Conservation (phyloP, 2,113 vertebrate genomes). For the Aleadryas rufinucha region DNA sequence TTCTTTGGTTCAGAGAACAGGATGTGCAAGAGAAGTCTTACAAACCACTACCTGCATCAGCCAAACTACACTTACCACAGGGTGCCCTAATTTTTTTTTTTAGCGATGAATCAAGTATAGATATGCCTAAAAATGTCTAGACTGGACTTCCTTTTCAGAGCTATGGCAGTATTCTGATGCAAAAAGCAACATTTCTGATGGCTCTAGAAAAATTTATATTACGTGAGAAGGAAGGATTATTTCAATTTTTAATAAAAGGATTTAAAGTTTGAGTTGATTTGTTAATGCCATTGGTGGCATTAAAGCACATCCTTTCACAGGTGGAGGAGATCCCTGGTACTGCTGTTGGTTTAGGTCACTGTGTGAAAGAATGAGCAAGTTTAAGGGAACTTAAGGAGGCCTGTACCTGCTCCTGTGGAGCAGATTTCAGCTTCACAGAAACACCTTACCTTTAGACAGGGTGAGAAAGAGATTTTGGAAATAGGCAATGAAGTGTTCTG, state of each 20-base stretch:
- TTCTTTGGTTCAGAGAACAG: background rate
- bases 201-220: background rate
- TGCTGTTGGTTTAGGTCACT: background rate
- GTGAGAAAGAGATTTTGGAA: background rate
- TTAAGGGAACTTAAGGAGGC: background rate
- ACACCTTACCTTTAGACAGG: background rate
- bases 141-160: conserved; percentile 12
- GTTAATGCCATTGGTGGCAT: background rate
- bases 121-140: background rate
- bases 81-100: background rate
- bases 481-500: background rate
- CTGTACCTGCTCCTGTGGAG: background rate
- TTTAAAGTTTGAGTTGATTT: background rate
- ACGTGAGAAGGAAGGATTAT: background rate
- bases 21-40: background rate
- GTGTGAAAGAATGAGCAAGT: background rate
- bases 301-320: background rate
- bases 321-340: background rate
- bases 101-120: background rate
- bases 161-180: background rate
- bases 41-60: background rate
- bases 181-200: background rate
- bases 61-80: background rate
- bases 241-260: background rate
- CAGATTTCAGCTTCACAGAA: background rate